Conservation (phyloP, 1,140 invertebrate species). For the Drosophila tani region DNA sequence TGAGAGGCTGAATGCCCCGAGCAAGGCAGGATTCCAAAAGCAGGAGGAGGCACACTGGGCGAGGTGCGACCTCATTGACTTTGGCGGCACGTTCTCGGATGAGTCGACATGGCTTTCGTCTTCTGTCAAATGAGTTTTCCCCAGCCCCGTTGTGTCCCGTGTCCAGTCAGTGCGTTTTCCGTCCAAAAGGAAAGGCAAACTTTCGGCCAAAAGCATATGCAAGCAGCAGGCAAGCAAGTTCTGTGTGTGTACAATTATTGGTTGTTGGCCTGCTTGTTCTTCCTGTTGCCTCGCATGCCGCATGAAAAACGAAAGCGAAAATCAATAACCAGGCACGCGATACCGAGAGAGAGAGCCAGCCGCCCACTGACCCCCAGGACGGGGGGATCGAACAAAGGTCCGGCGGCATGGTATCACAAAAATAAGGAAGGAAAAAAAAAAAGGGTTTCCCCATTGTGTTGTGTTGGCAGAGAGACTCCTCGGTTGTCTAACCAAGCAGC, state of each 20-base stretch:
- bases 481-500: conserved; percentile 14
- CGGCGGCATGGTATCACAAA: neutral
- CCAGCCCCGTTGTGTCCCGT: conserved; percentile 10
- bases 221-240: conserved; percentile 41
- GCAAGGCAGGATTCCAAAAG: conserved; percentile 9
- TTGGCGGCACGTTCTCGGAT: conserved; percentile 70
- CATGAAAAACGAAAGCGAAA: conserved; percentile 84
- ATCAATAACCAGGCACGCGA: conserved; percentile 78
- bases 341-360: conserved; percentile 51
- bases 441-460: conserved; percentile 42
- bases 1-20: conserved; percentile 44
- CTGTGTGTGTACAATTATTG: conserved; percentile 50
- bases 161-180: conserved; percentile 40
- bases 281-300: conserved; percentile 62
- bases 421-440: conserved; percentile 23
- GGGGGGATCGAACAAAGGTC: conserved; percentile 16
- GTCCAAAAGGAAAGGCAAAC: conserved; percentile 16
- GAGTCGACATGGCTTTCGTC: conserved; percentile 28
- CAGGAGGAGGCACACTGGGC: neutral
- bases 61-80: conserved; percentile 74
- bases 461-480: neutral
- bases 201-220: conserved; percentile 62
- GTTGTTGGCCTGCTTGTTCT: conserved; percentile 47
- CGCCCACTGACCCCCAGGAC: conserved; percentile 56
- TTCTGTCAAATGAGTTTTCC: conserved; percentile 45